Evolutionary conservation across 2,888 invertebrate genomes (phyloP).

Genomic region (Kryphioiulus occultus): DNA sequence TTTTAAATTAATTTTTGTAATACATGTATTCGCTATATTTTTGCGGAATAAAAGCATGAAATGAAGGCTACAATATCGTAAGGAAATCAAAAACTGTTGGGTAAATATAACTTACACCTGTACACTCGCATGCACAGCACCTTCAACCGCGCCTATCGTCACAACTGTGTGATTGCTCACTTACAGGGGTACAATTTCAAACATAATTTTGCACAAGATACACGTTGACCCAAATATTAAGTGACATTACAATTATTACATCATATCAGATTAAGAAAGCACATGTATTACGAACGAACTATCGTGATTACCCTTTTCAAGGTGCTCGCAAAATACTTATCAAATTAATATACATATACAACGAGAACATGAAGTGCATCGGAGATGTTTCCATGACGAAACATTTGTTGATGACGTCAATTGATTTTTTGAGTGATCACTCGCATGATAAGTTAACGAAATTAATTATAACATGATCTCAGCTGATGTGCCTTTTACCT

Average conservation of each 20-base stretch:
- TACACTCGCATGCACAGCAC: neutral
- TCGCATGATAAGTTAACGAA: neutral
- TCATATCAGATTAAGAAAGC: neutral
- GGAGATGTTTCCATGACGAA: neutral
- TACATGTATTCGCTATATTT: too few relatives aligned
- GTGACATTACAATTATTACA: neutral
- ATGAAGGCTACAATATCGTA: too few relatives aligned
- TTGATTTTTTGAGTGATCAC: neutral
- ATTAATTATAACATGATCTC: neutral
- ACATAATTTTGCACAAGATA: too few relatives aligned
- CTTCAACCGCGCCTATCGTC: neutral
- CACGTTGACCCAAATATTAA: neutral
- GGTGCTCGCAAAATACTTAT: neutral
- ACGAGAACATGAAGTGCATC: neutral
- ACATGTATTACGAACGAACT: neutral
- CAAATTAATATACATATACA: neutral
- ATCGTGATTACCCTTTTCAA: neutral
- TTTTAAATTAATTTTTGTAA: too few relatives aligned
- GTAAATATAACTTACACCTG: too few relatives aligned
- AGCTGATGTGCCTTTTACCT: slow-evolving; percentile 35
- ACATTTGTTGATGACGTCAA: neutral
- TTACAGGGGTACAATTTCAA: neutral
- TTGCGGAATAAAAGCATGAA: too few relatives aligned
- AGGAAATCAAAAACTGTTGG: too few relatives aligned
- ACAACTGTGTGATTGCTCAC: neutral